Conservation (phyloP, 2,113 vertebrate species). For the Heterocephalus glaber region DNA sequence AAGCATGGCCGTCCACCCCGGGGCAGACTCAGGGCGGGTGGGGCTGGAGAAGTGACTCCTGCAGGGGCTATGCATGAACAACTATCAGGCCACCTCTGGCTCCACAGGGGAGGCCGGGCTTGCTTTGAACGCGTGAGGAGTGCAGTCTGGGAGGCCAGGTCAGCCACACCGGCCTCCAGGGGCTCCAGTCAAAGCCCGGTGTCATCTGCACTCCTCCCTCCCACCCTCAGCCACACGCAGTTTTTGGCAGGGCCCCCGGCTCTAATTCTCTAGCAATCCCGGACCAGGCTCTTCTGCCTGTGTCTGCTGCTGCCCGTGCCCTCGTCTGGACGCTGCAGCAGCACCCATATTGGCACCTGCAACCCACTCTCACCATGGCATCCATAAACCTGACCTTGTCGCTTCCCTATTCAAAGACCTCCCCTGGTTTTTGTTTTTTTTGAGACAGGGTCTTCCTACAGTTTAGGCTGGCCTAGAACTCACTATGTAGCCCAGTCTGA, state of each 20-base stretch:
- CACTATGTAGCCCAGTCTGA: background rate
- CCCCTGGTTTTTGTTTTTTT: background rate
- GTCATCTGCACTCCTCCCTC: background rate
- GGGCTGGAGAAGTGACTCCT: background rate
- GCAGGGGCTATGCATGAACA: constrained; percentile 61
- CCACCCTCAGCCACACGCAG: constrained; percentile 29
- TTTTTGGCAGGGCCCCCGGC: constrained; percentile 18
- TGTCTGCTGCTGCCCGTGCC: background rate
- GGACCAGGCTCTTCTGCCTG: background rate
- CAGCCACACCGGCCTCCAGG: background rate
- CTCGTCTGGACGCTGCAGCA: background rate
- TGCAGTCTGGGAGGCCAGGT: too few relatives aligned
- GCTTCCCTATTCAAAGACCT: background rate
- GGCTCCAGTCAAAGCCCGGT: background rate
- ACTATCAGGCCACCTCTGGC: background rate
- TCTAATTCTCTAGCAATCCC: background rate
- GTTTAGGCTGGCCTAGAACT: background rate
- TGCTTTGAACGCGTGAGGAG: too few relatives aligned
- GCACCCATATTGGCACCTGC: background rate
- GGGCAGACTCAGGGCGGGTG: background rate
- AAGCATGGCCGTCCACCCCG: background rate
- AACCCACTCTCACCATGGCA: background rate
- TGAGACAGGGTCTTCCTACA: background rate
- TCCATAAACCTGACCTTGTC: background rate
- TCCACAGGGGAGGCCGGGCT: constrained; percentile 24